Conservation (phyloP, 53 echinoderm and acorn worm species). For the Luidia sarsii region DNA sequence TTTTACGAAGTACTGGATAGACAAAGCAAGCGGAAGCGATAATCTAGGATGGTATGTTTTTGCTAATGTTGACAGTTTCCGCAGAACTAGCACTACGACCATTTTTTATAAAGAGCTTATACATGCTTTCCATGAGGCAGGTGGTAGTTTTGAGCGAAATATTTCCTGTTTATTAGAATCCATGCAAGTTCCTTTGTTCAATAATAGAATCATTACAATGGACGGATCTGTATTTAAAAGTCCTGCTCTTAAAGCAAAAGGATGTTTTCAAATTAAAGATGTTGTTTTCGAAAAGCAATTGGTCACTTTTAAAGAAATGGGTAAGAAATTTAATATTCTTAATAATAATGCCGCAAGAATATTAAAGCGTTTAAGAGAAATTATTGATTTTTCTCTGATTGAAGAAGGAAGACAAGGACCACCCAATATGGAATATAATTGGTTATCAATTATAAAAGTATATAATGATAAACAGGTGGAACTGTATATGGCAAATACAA, state of each 20-base stretch:
- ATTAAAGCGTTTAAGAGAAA: too few relatives aligned
- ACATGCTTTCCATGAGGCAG: not conserved
- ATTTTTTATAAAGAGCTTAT: conserved; percentile 12
- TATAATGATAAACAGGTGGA: too few relatives aligned
- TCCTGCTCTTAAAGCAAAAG: not conserved
- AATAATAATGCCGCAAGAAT: not conserved
- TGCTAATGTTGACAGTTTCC: not conserved
- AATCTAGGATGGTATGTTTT: conserved; percentile 24
- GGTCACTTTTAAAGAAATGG: not conserved
- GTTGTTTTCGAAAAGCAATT: not conserved
- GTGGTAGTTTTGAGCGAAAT: not conserved
- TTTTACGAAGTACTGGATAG: conserved; percentile 10
- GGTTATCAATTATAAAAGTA: too few relatives aligned
- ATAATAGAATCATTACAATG: not conserved
- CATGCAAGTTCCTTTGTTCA: not conserved
- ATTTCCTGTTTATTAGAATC: not conserved
- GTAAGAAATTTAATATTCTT: not conserved
- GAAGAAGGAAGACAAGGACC: too few relatives aligned
- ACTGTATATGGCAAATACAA: too few relatives aligned
- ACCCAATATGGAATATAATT: too few relatives aligned
- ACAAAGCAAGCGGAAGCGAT: not conserved
- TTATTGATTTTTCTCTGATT: too few relatives aligned
- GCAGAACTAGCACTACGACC: conserved; percentile 3
- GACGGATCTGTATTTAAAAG: not conserved
- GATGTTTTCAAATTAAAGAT: not conserved